These are phyloP conservation scores for Clunio marinus DNA, from an alignment of 2,888 invertebrate genomes.

Conservation along the genomic window DNA sequence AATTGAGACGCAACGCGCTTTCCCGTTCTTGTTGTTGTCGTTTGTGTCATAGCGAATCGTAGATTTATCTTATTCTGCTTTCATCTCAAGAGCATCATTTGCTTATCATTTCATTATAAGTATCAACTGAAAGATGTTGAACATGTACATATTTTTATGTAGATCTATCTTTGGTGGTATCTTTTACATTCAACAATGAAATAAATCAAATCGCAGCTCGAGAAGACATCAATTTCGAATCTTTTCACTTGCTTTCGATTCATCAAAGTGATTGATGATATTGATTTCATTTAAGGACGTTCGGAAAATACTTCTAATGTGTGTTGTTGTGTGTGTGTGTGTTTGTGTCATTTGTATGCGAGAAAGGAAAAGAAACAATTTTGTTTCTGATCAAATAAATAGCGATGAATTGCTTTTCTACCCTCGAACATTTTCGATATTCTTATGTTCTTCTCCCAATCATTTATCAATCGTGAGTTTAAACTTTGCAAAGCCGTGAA, in stretches of 20 bases:
- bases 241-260: neutral
- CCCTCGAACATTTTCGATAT: neutral
- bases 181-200: neutral
- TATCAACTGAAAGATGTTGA: too few relatives aligned
- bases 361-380: too few relatives aligned
- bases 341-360: too few relatives aligned
- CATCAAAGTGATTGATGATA: slow-evolving; percentile 14
- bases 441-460: neutral
- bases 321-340: neutral
- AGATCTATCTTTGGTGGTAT: too few relatives aligned
- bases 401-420: neutral
- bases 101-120: too few relatives aligned
- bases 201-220: neutral
- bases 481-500: neutral
- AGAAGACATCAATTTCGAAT: neutral
- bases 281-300: neutral
- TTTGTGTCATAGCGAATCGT: too few relatives aligned
- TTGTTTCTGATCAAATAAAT: neutral
- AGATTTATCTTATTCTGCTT: too few relatives aligned
- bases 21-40: too few relatives aligned
- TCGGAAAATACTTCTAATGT: neutral
- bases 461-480: neutral
- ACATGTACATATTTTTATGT: too few relatives aligned
- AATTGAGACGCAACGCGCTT: neutral
- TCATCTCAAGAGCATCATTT: too few relatives aligned